Percentiles rank a stretch among this genome's conserved stretches.
Evolutionary conservation across 1,140 invertebrate species (phyloP).

Genomic region (Gryon sp.): DNA sequence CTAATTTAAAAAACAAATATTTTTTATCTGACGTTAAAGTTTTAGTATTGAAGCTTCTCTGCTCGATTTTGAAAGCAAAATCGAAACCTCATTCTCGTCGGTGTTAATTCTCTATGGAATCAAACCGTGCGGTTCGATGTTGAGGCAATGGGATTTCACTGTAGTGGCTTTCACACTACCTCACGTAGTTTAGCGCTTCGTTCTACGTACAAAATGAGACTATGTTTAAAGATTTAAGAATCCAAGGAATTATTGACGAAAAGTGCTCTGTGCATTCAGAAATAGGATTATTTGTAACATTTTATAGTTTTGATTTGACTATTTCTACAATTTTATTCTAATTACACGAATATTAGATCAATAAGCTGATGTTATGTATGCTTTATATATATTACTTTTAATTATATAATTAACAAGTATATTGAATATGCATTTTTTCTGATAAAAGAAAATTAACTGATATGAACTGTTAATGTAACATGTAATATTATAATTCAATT

Average conservation of each 20-base stretch:
- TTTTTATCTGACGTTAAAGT: conserved; percentile 74
- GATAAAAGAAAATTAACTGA: too few relatives aligned
- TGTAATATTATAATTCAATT: too few relatives aligned
- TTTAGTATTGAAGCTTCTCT: conserved; percentile 69
- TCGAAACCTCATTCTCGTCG: conserved; percentile 72
- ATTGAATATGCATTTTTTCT: too few relatives aligned
- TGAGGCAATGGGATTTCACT: conserved; percentile 71
- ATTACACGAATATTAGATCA: too few relatives aligned
- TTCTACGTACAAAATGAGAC: conserved; percentile 59
- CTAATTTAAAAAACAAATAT: too few relatives aligned
- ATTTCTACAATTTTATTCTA: too few relatives aligned
- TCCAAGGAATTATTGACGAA: conserved; percentile 62
- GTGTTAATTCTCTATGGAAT: conserved; percentile 76
- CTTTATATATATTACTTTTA: too few relatives aligned
- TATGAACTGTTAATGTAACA: too few relatives aligned
- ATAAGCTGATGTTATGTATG: too few relatives aligned
- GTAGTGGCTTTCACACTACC: conserved; percentile 67
- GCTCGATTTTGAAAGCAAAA: conserved; percentile 67
- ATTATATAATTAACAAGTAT: too few relatives aligned
- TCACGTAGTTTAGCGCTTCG: conserved; percentile 51
- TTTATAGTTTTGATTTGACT: too few relatives aligned
- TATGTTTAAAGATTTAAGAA: conserved; percentile 64
- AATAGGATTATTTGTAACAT: conserved; percentile 57
- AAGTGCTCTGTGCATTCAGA: conserved; percentile 38
- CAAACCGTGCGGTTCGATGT: conserved; percentile 68